Evolutionary conservation across 92 coral and sea anemone genomes (phyloP).

Genomic region (Bergia sp.): DNA sequence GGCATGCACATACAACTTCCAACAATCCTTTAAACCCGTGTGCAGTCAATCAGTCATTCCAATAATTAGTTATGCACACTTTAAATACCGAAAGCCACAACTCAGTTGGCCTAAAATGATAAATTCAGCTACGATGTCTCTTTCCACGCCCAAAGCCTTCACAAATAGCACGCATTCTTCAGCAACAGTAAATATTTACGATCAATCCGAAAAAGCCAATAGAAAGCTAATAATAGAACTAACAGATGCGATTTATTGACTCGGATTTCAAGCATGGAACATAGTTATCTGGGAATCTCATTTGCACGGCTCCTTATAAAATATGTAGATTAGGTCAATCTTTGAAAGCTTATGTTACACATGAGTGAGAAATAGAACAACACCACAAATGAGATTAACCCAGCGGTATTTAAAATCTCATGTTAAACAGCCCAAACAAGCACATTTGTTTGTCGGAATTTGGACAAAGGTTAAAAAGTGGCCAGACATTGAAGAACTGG

Average conservation of each 20-base stretch:
- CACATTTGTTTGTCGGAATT: background rate
- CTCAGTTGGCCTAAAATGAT: background rate
- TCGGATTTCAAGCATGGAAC: slow-evolving; percentile 22
- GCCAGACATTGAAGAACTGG: background rate
- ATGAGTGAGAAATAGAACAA: slow-evolving; percentile 8
- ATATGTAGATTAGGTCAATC: slow-evolving; percentile 29
- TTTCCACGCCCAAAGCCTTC: slow-evolving; percentile 41
- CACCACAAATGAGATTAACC: background rate
- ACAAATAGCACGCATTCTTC: slow-evolving; percentile 15
- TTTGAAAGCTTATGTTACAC: slow-evolving; percentile 31
- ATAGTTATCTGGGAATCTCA: slow-evolving; percentile 4
- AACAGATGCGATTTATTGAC: slow-evolving; percentile 40
- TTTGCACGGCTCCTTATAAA: slow-evolving; percentile 6
- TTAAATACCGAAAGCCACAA: slow-evolving; percentile 18
- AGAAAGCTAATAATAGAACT: slow-evolving; percentile 23
- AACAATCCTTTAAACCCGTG: slow-evolving; percentile 8
- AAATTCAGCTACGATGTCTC: slow-evolving; percentile 21
- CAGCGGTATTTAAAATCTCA: background rate
- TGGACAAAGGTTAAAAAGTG: background rate
- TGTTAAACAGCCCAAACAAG: background rate
- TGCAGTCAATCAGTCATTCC: slow-evolving; percentile 5
- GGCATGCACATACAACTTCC: background rate
- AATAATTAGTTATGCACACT: slow-evolving; percentile 41
- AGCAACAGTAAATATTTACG: slow-evolving; percentile 29
- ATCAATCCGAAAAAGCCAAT: slow-evolving; percentile 21